phyloP scores from a whole-genome alignment of 2,888 invertebrate genomes.

The Leucania comma region DNA sequence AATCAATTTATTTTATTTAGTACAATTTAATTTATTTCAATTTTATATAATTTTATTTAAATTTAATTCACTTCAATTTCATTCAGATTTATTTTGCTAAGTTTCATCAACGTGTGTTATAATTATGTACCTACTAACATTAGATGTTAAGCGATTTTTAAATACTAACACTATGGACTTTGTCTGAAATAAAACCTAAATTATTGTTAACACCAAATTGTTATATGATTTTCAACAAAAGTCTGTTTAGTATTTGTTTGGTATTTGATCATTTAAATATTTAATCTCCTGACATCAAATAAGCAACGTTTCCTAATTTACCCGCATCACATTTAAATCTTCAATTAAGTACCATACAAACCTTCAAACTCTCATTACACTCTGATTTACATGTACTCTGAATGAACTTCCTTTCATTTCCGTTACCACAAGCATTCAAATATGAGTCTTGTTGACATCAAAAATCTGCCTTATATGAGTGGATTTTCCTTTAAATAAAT shows the following conservation, averaged over 20 bases:
- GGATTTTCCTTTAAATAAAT: slow-evolving; percentile 54
- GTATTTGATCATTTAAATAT: not conserved
- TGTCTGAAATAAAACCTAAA: too few species aligned
- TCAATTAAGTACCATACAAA: not conserved
- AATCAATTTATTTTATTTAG: too few species aligned
- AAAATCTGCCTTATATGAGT: slow-evolving; percentile 33
- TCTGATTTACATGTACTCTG: not conserved
- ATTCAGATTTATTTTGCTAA: too few species aligned
- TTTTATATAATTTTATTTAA: too few species aligned
- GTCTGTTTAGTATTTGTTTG: not conserved
- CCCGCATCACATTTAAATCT: not conserved
- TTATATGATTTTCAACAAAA: too few species aligned
- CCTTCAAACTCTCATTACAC: not conserved
- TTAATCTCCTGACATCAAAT: not conserved
- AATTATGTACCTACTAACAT: too few species aligned
- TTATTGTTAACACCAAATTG: too few species aligned
- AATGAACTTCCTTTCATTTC: slow-evolving; percentile 29
- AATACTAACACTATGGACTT: too few species aligned
- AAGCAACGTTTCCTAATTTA: not conserved
- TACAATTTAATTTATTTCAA: too few species aligned
- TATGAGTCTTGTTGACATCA: slow-evolving; percentile 26
- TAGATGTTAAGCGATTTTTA: too few species aligned
- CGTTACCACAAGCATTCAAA: slow-evolving; percentile 23
- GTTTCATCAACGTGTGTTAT: too few species aligned
- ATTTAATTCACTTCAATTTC: too few species aligned